Evolutionary conservation across 1,140 invertebrate species (phyloP).

Genomic region (Rhagoletis pomonella): DNA sequence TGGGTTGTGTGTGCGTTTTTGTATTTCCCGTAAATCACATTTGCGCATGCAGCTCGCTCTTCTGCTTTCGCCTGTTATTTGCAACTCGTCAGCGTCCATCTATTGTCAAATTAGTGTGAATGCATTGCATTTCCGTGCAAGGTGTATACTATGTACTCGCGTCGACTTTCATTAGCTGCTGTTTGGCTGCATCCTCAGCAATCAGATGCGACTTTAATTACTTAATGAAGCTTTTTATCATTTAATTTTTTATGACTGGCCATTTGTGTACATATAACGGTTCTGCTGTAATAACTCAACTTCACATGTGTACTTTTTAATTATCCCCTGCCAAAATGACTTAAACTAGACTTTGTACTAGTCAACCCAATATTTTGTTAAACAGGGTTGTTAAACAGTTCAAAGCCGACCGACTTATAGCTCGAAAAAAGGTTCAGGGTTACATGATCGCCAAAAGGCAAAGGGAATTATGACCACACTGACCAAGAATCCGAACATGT

Average conservation of each 20-base stretch:
- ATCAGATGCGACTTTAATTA: conserved; percentile 3
- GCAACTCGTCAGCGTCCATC: conserved; percentile 24
- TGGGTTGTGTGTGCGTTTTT: background rate
- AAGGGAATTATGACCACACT: too few relatives aligned
- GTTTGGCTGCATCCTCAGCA: background rate
- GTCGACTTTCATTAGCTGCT: background rate
- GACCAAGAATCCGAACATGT: too few relatives aligned
- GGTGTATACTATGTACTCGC: background rate
- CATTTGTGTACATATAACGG: background rate
- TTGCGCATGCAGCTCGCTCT: background rate
- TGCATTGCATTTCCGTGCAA: conserved; percentile 31
- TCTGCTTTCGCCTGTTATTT: background rate
- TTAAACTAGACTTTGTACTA: too few relatives aligned
- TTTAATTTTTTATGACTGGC: background rate
- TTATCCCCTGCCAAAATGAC: background rate
- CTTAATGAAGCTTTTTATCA: conserved; percentile 35
- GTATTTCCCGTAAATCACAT: background rate
- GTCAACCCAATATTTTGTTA: too few relatives aligned
- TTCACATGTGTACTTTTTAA: conserved; percentile 27
- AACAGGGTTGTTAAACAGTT: too few relatives aligned
- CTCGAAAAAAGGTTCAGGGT: too few relatives aligned
- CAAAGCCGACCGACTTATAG: too few relatives aligned
- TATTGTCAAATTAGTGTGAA: conserved; percentile 45
- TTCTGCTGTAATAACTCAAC: background rate
- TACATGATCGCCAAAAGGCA: too few relatives aligned